Conservation (phyloP, 2,797 vertebrate species). For the Sarcophilus harrisii region DNA sequence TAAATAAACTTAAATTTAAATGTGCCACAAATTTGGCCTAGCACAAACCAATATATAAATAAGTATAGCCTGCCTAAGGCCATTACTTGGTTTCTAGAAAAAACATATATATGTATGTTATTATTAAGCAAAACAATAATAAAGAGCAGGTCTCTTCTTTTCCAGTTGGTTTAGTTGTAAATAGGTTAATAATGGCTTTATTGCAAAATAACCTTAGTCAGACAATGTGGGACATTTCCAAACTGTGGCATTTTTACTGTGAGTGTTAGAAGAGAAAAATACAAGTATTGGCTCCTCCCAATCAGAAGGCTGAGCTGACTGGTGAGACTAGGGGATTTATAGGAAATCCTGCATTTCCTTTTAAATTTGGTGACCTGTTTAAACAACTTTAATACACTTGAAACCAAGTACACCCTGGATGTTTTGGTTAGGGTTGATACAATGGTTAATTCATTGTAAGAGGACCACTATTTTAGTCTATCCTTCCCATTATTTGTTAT, state of each 20-base stretch:
- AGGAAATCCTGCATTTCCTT: background rate
- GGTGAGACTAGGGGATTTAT: background rate
- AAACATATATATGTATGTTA: background rate
- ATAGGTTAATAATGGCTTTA: background rate
- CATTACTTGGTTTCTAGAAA: background rate
- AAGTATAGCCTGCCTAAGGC: background rate
- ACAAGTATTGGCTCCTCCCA: background rate
- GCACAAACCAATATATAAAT: background rate
- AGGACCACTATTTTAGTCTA: background rate
- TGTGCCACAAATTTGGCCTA: background rate
- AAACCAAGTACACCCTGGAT: background rate
- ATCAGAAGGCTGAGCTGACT: background rate
- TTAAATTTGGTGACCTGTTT: background rate
- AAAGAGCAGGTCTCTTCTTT: background rate
- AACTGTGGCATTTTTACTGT: background rate
- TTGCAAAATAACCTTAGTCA: background rate
- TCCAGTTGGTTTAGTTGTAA: background rate
- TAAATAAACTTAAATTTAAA: constrained; percentile 22
- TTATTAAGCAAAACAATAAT: background rate
- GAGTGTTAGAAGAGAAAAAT: background rate
- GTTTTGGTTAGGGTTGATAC: background rate
- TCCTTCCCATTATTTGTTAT: background rate
- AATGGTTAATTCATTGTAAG: constrained; percentile 26
- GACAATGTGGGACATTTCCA: background rate
- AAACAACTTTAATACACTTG: background rate